phyloP scores from a whole-genome alignment of 2,797 vertebrate species.

The Chaetodon trifasciatus region DNA sequence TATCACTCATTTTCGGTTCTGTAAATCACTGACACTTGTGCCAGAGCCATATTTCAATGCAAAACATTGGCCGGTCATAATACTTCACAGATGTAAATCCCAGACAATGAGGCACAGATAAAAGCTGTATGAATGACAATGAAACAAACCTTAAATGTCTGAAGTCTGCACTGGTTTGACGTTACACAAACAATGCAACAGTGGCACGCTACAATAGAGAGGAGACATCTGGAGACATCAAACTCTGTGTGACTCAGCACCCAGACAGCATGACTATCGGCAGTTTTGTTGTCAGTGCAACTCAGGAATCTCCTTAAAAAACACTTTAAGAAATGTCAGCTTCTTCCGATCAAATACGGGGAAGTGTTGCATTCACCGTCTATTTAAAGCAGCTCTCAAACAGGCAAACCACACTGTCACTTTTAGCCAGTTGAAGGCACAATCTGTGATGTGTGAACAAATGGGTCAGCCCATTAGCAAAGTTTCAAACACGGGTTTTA shows the following conservation, averaged over 20 bases:
- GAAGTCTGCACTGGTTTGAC: slow-evolving; percentile 21
- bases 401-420: not conserved
- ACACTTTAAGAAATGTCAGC: slow-evolving; percentile 30
- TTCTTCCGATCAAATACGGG: slow-evolving; percentile 14
- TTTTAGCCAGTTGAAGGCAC: slow-evolving; percentile 18
- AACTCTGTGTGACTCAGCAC: slow-evolving; percentile 42
- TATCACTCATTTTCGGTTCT: slow-evolving; percentile 7
- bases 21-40: slow-evolving; percentile 37
- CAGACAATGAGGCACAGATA: slow-evolving; percentile 10
- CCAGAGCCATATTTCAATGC: slow-evolving; percentile 10
- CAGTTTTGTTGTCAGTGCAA: slow-evolving; percentile 34
- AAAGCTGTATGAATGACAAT: slow-evolving; percentile 22
- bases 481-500: not conserved
- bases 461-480: slow-evolving; percentile 1
- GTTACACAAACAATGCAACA: slow-evolving; percentile 28
- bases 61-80: slow-evolving; percentile 7
- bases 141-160: slow-evolving; percentile 28
- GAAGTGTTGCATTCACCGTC: slow-evolving; percentile 37
- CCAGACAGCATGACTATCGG: slow-evolving; percentile 31
- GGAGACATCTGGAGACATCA: slow-evolving; percentile 33
- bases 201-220: slow-evolving; percentile 12
- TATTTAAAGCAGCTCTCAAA: slow-evolving; percentile 17
- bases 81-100: slow-evolving; percentile 10
- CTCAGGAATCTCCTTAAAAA: slow-evolving; percentile 38
- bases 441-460: slow-evolving; percentile 17